Base-by-base conservation (phyloP, 1,140 invertebrate genomes). In the Neodiprion pinetum region DNA sequence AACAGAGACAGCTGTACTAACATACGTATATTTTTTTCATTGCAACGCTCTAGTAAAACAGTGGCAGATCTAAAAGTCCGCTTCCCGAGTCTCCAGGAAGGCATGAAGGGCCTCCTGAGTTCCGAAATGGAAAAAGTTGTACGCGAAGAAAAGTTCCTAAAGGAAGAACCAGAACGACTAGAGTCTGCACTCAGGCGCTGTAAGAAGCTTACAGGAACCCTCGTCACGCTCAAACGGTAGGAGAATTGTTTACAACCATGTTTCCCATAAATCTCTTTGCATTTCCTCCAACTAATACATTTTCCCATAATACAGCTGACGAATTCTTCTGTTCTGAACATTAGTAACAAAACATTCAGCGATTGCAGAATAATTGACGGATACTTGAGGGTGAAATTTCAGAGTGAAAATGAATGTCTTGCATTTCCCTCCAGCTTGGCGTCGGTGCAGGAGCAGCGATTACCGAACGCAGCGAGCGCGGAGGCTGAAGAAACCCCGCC, bases 221-320 rank as follows among this genome's bases (percentile, higher is more conserved):
- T 99, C 77, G 97, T 98, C 67, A 99, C 97, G 69, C 89, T 99
- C 23, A 99, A 99, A 92, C 94, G 97, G 97, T 98, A 92, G 77
- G 5, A 40, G 2, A 40, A 40, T 40, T 40, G 28, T 77, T 76
- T 28, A 76, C 77, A 50, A 5, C 28, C 28, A 40, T 40, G 28
- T 40, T 40, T 40, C 5, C 28, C 5, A 40, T 5, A 5, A 40
- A 40, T 40, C 28, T 40, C 1, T 40, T 40, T 40, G 28, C 28
- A 40, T 40, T 40, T 40, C 1, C 5, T 40, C 28, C 28, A 40
- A 3, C 5, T 40, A 40, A 40, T 40, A 40, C 28, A 40, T 5
- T 40, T 40, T 21, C 17, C 17, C 0, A 21, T 21, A 21, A 21
- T 21, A 21, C 17, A 21, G 17, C 17, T 21, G 17, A 21, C 17